Percentiles rank a stretch among this genome's conserved stretches.
phyloP scores from a whole-genome alignment of 1,140 invertebrate species.

The Adoxophyes honmai region DNA sequence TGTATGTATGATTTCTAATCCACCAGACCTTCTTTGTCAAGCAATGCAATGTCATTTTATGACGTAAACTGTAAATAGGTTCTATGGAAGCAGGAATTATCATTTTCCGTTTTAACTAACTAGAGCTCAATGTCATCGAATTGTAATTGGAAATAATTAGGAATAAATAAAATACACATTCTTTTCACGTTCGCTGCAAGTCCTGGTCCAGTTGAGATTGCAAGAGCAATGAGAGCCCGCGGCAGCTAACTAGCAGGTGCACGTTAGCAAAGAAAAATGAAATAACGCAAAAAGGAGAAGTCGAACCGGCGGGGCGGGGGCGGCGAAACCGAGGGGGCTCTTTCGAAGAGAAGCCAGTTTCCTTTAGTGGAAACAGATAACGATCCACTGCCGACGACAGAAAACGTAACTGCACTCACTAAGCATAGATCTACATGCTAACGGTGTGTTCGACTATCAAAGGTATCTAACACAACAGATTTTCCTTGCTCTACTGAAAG shows the following conservation, averaged over 20 bases:
- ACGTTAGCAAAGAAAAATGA: slow-evolving; percentile 72
- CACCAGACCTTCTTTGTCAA: too few relatives aligned
- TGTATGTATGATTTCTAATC: too few relatives aligned
- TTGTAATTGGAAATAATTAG: too few relatives aligned
- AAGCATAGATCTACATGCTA: slow-evolving; percentile 68
- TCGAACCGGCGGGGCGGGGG: slow-evolving; percentile 43
- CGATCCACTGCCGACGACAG: slow-evolving; percentile 73
- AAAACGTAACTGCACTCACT: slow-evolving; percentile 73
- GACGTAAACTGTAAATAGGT: too few relatives aligned
- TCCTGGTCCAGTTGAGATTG: slow-evolving; percentile 43
- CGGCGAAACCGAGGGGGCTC: slow-evolving; percentile 54
- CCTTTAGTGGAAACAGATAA: slow-evolving; percentile 77
- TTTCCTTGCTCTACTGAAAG: slow-evolving; percentile 33
- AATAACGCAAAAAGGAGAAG: slow-evolving; percentile 72
- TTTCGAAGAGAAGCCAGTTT: slow-evolving; percentile 74
- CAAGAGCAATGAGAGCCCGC: slow-evolving; percentile 52
- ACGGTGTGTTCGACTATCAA: slow-evolving; percentile 53
- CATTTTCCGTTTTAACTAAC: too few relatives aligned
- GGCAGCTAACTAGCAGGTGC: slow-evolving; percentile 70
- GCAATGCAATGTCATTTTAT: too few relatives aligned
- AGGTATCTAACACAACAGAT: slow-evolving; percentile 59
- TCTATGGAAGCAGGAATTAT: too few relatives aligned
- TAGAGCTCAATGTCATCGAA: too few relatives aligned
- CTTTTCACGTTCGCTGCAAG: neutral
- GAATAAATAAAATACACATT: too few relatives aligned